phyloP scores from a whole-genome alignment of 2,113 vertebrate species.

The Nestor notabilis region DNA sequence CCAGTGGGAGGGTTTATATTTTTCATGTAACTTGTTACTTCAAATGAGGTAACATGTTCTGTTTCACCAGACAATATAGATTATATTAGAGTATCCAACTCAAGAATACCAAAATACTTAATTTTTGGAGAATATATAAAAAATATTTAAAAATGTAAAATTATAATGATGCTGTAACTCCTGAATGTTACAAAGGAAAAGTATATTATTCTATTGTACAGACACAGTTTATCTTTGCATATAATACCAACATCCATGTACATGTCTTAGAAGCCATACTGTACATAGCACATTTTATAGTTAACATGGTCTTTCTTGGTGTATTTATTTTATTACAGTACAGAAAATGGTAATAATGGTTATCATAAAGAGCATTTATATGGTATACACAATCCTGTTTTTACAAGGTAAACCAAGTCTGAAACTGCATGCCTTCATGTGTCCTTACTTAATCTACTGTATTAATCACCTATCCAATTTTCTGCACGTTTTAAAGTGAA shows the following conservation, averaged over 20 bases:
- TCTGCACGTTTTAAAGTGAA: conserved; percentile 25
- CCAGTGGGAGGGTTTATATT: conserved; percentile 27
- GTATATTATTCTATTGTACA: not conserved
- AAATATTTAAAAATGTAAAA: not conserved
- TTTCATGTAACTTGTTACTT: not conserved
- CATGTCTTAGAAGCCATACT: conserved; percentile 57
- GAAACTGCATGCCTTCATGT: conserved; percentile 62
- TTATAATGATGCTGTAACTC: not conserved
- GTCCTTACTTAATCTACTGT: not conserved
- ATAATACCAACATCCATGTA: not conserved
- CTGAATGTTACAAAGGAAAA: not conserved
- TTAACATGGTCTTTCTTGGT: conserved; percentile 74
- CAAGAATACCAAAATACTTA: not conserved
- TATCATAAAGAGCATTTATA: conserved; percentile 92
- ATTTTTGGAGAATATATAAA: not conserved
- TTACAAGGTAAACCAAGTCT: conserved; percentile 86
- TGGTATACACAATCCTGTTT: conserved; percentile 89
- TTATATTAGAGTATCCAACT: not conserved
- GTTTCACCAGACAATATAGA: not conserved
- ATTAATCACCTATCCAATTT: not conserved
- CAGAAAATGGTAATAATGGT: conserved; percentile 96
- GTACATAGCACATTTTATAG: conserved; percentile 24
- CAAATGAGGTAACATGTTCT: not conserved
- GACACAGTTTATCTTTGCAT: not conserved
- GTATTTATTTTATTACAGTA: conserved; percentile 90